Conservation (phyloP, 37 sponge, comb jelly and placozoan species). For the Beroe ovata region DNA sequence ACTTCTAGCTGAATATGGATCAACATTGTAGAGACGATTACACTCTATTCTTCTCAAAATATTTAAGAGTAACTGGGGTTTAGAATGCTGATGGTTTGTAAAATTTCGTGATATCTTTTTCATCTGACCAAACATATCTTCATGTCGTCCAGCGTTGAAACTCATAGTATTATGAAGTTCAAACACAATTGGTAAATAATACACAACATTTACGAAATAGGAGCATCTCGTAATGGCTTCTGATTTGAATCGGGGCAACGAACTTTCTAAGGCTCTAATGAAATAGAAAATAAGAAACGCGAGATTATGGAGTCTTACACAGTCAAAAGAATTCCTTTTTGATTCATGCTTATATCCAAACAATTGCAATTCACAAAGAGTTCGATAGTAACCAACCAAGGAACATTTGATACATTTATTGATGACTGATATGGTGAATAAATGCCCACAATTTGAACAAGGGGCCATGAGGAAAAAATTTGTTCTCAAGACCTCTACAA, state of each 20-base stretch:
- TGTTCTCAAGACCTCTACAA: constrained; percentile 4
- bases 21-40: not conserved
- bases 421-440: not conserved
- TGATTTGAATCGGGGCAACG: not conserved
- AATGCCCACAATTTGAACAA: not conserved
- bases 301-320: not conserved
- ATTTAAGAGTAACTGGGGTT: constrained; percentile 2
- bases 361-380: not conserved
- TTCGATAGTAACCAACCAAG: constrained; percentile 9
- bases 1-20: not conserved
- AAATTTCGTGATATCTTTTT: not conserved
- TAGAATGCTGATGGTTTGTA: constrained; percentile 15
- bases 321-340: not conserved
- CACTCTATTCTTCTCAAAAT: not conserved
- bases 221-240: not conserved
- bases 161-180: constrained; percentile 26
- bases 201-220: not conserved
- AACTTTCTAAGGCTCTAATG: not conserved
- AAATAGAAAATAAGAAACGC: not conserved
- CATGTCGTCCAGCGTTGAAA: constrained; percentile 7
- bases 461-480: not conserved
- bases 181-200: not conserved
- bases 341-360: constrained; percentile 3
- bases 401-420: constrained; percentile 8
- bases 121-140: constrained; percentile 1